phyloP scores from a whole-genome alignment of 1,140 invertebrate genomes.

The Drosophila novamexicana region DNA sequence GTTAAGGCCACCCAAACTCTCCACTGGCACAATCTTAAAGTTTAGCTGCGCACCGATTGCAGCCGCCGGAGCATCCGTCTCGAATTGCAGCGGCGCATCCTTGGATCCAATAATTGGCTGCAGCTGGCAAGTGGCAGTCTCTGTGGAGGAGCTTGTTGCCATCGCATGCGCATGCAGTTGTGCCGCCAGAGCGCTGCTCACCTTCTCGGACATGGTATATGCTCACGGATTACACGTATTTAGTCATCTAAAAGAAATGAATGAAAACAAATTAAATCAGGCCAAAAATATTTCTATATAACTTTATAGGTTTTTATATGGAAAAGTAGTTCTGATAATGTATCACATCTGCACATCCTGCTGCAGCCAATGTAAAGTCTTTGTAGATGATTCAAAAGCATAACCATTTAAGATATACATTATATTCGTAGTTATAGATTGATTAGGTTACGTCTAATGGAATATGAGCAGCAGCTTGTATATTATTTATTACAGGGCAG shows the following conservation, averaged over 20 bases:
- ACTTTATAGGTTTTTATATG: neutral
- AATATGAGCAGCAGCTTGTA: too few relatives aligned
- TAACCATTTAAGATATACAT: too few relatives aligned
- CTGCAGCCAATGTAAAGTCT: too few relatives aligned
- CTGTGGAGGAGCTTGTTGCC: slow-evolving; percentile 31
- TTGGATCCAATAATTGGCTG: slow-evolving; percentile 34
- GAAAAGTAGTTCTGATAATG: neutral
- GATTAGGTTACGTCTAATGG: too few relatives aligned
- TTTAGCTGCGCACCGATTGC: slow-evolving; percentile 73
- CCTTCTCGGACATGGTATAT: slow-evolving; percentile 64
- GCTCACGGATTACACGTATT: slow-evolving; percentile 16
- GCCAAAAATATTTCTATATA: neutral
- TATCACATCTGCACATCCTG: too few relatives aligned
- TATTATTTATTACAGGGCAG: slow-evolving; percentile 5
- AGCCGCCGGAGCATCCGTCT: slow-evolving; percentile 64
- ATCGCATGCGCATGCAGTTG: slow-evolving; percentile 69
- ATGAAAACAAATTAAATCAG: neutral
- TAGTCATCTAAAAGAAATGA: slow-evolving; percentile 26
- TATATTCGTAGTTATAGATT: too few relatives aligned
- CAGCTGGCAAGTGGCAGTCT: slow-evolving; percentile 24
- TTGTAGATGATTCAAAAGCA: too few relatives aligned
- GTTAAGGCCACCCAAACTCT: slow-evolving; percentile 49
- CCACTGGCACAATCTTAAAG: slow-evolving; percentile 73
- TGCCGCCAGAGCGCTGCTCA: slow-evolving; percentile 62
- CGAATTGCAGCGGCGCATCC: slow-evolving; percentile 56